These are phyloP conservation scores for Channa maculata DNA, from an alignment of 2,113 vertebrate genomes.

Conservation along the genomic window DNA sequence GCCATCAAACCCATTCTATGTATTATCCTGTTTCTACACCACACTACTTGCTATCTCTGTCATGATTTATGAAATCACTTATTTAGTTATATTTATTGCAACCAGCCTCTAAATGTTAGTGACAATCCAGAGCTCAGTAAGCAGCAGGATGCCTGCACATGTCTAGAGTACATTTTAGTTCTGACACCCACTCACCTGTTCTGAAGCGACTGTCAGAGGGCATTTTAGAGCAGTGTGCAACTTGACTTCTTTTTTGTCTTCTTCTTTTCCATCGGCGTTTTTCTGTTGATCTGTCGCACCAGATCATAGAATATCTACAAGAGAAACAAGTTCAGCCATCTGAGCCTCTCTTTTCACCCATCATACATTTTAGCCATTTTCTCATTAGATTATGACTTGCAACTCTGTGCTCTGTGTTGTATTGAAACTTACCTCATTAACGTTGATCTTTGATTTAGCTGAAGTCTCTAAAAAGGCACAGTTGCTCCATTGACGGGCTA, in stretches of 20 bases:
- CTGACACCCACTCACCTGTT: slow-evolving; percentile 88
- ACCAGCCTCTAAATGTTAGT: slow-evolving; percentile 9
- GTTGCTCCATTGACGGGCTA: slow-evolving; percentile 99
- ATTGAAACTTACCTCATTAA: slow-evolving; percentile 90
- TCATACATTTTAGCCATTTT: background rate
- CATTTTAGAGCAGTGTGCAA: slow-evolving; percentile 95
- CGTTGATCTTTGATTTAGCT: slow-evolving; percentile 99
- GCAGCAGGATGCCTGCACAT: slow-evolving; percentile 22
- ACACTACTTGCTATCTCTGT: background rate
- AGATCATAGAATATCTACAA: slow-evolving; percentile 99
- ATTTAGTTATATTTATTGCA: background rate
- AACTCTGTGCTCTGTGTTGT: too few relatives aligned
- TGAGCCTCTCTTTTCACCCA: background rate
- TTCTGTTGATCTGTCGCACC: slow-evolving; percentile 99
- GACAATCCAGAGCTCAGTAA: slow-evolving; percentile 10
- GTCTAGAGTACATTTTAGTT: slow-evolving; percentile 31
- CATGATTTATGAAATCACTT: background rate
- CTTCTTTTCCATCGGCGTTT: slow-evolving; percentile 99
- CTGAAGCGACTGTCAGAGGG: slow-evolving; percentile 88
- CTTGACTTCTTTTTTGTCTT: slow-evolving; percentile 97
- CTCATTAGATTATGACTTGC: slow-evolving; percentile 32
- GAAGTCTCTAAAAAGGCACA: slow-evolving; percentile 99
- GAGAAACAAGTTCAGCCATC: background rate
- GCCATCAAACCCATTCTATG: background rate
- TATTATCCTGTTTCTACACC: background rate